phyloP scores from a whole-genome alignment of 2,888 invertebrate genomes.

The Stegophylla sp. region DNA sequence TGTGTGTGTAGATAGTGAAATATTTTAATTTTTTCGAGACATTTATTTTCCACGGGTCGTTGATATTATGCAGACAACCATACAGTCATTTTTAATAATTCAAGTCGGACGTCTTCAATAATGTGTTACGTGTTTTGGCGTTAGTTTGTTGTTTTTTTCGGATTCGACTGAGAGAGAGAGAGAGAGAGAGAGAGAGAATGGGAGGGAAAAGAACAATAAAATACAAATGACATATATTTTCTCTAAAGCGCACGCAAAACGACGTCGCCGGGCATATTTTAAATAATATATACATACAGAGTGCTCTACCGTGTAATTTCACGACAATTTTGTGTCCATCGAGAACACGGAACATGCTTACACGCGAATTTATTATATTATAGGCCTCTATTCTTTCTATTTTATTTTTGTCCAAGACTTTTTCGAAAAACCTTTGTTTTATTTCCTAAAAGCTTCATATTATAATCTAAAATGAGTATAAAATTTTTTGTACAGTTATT shows the following conservation, averaged over 20 bases:
- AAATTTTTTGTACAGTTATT: no score
- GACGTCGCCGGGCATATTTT: background rate
- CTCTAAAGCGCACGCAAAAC: slow-evolving; percentile 23
- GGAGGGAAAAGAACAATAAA: background rate
- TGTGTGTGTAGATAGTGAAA: no score
- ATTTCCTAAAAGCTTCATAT: no score
- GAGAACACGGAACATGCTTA: no score
- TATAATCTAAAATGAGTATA: no score
- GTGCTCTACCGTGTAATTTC: background rate
- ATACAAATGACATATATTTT: slow-evolving; percentile 6
- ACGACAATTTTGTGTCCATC: background rate
- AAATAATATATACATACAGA: slow-evolving; percentile 1
- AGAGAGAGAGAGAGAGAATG: background rate
- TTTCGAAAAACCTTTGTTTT: no score
- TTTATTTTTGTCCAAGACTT: no score
- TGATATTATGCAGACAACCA: slow-evolving; percentile 15
- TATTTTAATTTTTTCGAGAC: no score
- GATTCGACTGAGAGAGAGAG: background rate
- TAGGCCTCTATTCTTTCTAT: background rate
- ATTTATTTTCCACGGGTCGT: background rate
- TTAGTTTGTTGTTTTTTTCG: background rate
- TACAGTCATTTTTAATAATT: slow-evolving; percentile 29
- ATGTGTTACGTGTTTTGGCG: slow-evolving; percentile 45
- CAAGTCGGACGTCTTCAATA: slow-evolving; percentile 26
- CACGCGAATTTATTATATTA: background rate